Evolutionary conservation across 2,113 vertebrate genomes (phyloP), one percentile per base, ranked within the genome.

Genomic region (Neolamprologus falcicula): DNA sequence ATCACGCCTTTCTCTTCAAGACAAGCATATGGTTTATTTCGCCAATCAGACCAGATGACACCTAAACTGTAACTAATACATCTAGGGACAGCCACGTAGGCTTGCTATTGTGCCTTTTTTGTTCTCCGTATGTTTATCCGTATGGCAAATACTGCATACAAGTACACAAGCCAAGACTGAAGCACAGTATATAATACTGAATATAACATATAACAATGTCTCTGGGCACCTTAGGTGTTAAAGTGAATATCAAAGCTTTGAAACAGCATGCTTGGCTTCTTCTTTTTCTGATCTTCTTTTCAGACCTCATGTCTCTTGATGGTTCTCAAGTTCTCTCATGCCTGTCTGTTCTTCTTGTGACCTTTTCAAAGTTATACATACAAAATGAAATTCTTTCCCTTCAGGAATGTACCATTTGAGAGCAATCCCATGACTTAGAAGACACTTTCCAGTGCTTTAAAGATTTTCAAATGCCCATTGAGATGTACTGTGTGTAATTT

Each of bases 361-460:
- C 96, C 95, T 96, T 96, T 96, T 94, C 93, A 93, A 95, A 96
- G 92, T 95, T 91, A 96, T 96, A 94, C 94, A 94, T 95, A 93
- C 84, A 89, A 93, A 96, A 96, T 96, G 92, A 96, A 95, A 94
- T 91, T 95, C 87, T 85, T 84, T 86, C 92, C 94, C 94, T 93
- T 89, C 86, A 93, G 94, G 94, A 95, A 92, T 87, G 86, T 88
- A 89, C 92, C 90, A 90, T 95, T 92, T 89, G 88, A 90, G 88
- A 87, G 82, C 57, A 3, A 89, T 88, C 81, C 78, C 63, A 86
- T 80, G 88, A 93, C 89, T 85, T 59, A 86, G 80, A 86, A 88
- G 86, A 85, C 90, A 89, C 89, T 91, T 85, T 76, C 40, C 37
- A 87, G 63, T 7, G 7, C 68, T 88, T 87, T 66, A 26, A 87